Conservation (phyloP, 1,140 invertebrate genomes). For the Augochlora pura region DNA sequence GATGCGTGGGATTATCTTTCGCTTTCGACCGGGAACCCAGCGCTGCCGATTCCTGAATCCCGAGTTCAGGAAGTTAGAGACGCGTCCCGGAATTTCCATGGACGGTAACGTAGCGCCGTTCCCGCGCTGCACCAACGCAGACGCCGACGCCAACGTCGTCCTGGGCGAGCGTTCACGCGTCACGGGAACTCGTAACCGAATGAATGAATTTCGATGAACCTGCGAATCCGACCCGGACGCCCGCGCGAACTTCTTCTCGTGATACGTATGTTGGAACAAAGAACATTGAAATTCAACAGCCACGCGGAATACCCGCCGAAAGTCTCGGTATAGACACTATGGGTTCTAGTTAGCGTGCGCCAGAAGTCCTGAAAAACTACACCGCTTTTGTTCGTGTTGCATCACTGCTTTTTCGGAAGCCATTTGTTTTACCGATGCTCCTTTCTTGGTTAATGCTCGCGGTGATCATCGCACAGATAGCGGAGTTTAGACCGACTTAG, state of each 20-base stretch:
- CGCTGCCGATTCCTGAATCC: not conserved
- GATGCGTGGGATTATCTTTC: conserved; percentile 36
- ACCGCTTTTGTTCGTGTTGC: no score
- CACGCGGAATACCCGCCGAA: not conserved
- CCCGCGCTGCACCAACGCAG: not conserved
- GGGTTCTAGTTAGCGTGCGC: not conserved
- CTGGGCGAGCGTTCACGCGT: not conserved
- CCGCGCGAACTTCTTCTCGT: conserved; percentile 4
- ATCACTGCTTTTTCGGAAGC: no score
- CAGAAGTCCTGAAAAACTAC: no score
- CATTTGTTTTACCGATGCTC: no score
- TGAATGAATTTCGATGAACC: conserved; percentile 44
- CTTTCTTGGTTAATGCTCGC: no score
- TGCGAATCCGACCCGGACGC: not conserved
- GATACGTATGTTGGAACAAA: not conserved
- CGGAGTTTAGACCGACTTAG: no score
- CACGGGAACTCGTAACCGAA: not conserved
- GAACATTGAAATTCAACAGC: conserved; percentile 4
- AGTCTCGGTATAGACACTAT: not conserved
- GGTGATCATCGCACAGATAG: no score
- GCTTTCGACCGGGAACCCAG: not conserved
- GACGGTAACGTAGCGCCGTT: not conserved
- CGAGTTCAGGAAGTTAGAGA: conserved; percentile 19
- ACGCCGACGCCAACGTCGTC: no score
- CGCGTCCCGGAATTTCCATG: conserved; percentile 10